Conservation (phyloP, 2,888 invertebrate genomes). For the Osedax frankpressi region DNA sequence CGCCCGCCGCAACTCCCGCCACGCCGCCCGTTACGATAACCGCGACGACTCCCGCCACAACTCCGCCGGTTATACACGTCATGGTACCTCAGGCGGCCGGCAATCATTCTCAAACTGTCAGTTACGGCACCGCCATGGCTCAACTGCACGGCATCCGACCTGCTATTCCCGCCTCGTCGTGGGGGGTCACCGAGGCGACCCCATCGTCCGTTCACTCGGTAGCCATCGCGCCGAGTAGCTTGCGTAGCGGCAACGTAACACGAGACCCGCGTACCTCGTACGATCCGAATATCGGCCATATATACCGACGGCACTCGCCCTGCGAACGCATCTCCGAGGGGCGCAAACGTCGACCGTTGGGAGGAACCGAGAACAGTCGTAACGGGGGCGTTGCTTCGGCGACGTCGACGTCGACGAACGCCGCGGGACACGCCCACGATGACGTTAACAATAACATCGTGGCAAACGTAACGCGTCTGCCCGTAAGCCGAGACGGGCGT, state of each 20-base stretch:
- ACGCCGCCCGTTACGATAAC: background rate
- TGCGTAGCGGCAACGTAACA: background rate
- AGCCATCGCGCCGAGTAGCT: background rate
- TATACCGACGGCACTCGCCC: background rate
- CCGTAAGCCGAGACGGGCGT: background rate
- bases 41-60: background rate
- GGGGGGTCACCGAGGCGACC: background rate
- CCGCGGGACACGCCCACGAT: too few species aligned
- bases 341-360: background rate
- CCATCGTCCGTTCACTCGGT: background rate
- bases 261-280: background rate
- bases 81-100: background rate
- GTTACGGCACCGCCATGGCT: background rate
- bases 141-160: background rate
- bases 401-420: background rate
- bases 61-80: background rate
- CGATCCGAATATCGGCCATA: background rate
- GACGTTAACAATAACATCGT: too few species aligned
- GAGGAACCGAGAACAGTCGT: background rate
- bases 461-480: background rate
- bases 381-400: background rate
- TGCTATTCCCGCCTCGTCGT: background rate
- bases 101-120: background rate
- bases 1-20: background rate
- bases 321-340: background rate